These are phyloP conservation scores for Octomys mimax DNA, from an alignment of 2,797 vertebrate species.

Conservation along the genomic window DNA sequence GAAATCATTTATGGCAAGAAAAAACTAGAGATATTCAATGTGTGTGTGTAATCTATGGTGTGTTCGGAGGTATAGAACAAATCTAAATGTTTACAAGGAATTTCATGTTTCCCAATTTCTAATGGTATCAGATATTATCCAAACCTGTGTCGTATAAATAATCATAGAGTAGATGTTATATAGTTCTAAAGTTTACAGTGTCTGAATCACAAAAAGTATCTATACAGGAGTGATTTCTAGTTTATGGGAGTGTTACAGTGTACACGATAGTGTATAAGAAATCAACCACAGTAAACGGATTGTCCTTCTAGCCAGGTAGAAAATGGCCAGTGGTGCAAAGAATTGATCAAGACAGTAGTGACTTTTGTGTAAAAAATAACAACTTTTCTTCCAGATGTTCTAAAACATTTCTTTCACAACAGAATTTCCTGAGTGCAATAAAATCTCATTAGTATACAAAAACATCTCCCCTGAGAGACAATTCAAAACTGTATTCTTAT, in stretches of 20 bases:
- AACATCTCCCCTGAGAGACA: not conserved
- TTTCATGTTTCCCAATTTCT: not conserved
- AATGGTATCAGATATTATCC: not conserved
- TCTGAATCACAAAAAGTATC: not conserved
- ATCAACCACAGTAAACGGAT: not conserved
- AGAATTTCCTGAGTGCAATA: not conserved
- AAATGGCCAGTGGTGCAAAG: not conserved
- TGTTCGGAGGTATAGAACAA: constrained; percentile 28
- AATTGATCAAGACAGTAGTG: not conserved
- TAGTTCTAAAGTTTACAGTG: constrained; percentile 30
- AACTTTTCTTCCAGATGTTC: not conserved
- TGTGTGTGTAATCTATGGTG: constrained; percentile 7
- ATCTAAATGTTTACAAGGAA: not conserved
- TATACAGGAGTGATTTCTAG: not conserved
- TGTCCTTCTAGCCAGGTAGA: not conserved
- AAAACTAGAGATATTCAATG: not conserved
- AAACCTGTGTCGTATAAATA: not conserved
- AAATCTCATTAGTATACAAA: not conserved
- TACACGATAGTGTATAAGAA: not conserved
- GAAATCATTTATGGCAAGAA: not conserved
- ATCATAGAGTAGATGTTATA: not conserved
- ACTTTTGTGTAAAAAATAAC: not conserved
- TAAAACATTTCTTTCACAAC: not conserved
- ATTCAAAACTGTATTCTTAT: fast-evolving
- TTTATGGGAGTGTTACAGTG: not conserved